Base-by-base conservation (phyloP, 2,797 vertebrate genomes). In the Eulemur albifrons region DNA sequence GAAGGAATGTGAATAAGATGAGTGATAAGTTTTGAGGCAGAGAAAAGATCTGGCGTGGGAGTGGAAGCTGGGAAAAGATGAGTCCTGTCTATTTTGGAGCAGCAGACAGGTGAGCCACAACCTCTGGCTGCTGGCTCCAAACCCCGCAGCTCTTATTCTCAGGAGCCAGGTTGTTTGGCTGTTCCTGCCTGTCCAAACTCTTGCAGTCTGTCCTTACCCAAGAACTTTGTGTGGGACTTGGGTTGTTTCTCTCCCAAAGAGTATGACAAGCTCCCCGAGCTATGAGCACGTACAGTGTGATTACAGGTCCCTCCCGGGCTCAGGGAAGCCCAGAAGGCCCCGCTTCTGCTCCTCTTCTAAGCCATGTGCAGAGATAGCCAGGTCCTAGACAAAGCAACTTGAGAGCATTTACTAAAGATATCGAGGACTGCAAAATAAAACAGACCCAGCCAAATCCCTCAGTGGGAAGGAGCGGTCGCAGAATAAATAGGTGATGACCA, bases 331-430 rank as follows among this genome's bases (percentile, higher is more conserved):
- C 73, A 91, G 15, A 75, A 67, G 38, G 20, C 82, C 70, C 70
- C 65, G 93, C 43, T 40, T 76, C 77, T 57, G 80, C 43, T 94
- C 54, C 72, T 81, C 38, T 96, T 93, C 75, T 25, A 85, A 91
- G 85, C 93, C 94, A 86, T 95, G 57, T 88, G 93, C 94, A 90
- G 94, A 95, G 88, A 96, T 17, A 75, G 92, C 25, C 67, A 81
- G 88, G 57, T 73, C 63, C 25, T 32, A 94, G 93, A 95, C 92
- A 95, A 96, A 88, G 83, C 88, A 95, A 77, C 82, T 48, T 89
- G 94, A 96, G 95, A 89, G 52, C 75, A 69, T 83, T 94, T 90
- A 85, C 94, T 95, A 96, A 97, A 97, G 95, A 96, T 96, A 94
- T 17, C 70, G 4, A 91, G 45, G 63, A n/a, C 91, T 57, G 83